Evolutionary conservation across 2,113 vertebrate genomes (phyloP).

Genomic region (Epinephelus moara): DNA sequence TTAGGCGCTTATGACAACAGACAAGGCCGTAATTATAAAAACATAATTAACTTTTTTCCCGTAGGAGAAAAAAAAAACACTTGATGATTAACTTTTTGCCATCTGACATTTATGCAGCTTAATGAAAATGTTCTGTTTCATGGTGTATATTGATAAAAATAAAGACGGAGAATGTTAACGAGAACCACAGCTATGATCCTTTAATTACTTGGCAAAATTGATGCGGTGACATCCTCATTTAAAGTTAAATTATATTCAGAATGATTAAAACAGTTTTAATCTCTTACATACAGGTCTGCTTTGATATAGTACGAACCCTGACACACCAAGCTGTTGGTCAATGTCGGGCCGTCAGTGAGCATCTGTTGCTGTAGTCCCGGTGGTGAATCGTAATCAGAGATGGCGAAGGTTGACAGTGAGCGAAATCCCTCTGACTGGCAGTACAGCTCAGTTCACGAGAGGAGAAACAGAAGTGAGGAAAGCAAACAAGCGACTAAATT

Average conservation of each 20-base stretch:
- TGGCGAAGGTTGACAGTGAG: too few species aligned
- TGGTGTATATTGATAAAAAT: background rate
- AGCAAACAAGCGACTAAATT: too few species aligned
- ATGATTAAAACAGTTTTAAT: background rate
- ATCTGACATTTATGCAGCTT: conserved; percentile 35
- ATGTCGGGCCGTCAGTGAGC: too few species aligned
- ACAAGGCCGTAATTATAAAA: conserved; percentile 47
- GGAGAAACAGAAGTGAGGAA: too few species aligned
- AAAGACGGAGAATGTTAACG: background rate
- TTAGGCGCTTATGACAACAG: conserved; percentile 27
- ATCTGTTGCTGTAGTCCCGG: too few species aligned
- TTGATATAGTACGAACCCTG: background rate
- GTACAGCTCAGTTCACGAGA: too few species aligned
- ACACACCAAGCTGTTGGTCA: too few species aligned
- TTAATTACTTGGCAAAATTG: conserved; percentile 7
- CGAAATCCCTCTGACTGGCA: too few species aligned
- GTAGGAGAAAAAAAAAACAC: conserved; percentile 19
- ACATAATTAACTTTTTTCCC: conserved; percentile 41
- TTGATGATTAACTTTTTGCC: conserved; percentile 24
- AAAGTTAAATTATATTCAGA: conserved; percentile 32
- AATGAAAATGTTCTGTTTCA: conserved; percentile 35
- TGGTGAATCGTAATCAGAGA: too few species aligned
- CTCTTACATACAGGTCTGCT: background rate
- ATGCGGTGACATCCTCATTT: conserved; percentile 1
- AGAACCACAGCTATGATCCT: background rate